Percentiles rank a stretch among this genome's conserved stretches.
Conservation (phyloP, 2,113 vertebrate species). For the Eptesicus fuscus region DNA sequence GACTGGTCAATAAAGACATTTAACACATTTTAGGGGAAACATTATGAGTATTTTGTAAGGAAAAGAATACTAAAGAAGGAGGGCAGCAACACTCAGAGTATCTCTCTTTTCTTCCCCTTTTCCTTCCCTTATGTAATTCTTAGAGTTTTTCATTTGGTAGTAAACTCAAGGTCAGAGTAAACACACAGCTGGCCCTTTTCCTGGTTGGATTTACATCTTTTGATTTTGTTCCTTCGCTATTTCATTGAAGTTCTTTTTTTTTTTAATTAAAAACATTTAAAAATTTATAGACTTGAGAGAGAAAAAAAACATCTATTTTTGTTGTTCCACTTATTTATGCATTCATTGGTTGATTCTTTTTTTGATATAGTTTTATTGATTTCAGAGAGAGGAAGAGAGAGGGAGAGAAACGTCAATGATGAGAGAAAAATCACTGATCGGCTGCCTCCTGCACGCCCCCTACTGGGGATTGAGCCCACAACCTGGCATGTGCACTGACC, state of each 20-base stretch:
- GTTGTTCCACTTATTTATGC: background rate
- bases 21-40: background rate
- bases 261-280: background rate
- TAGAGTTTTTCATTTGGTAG: background rate
- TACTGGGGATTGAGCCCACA: too few relatives aligned
- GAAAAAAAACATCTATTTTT: background rate
- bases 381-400: too few relatives aligned
- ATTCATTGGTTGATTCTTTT: background rate
- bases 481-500: too few relatives aligned
- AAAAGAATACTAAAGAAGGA: background rate
- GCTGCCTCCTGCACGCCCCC: too few relatives aligned
- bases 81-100: background rate
- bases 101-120: background rate
- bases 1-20: background rate
- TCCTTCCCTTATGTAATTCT: background rate
- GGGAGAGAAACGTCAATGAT: too few relatives aligned
- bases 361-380: too few relatives aligned
- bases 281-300: background rate
- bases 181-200: background rate
- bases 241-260: background rate
- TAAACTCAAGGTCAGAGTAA: background rate
- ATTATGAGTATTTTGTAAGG: background rate
- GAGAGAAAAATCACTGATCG: too few relatives aligned
- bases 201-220: background rate
- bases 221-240: background rate